Base-by-base conservation (phyloP, 1,140 invertebrate species). In the Brachionus koreanus region DNA sequence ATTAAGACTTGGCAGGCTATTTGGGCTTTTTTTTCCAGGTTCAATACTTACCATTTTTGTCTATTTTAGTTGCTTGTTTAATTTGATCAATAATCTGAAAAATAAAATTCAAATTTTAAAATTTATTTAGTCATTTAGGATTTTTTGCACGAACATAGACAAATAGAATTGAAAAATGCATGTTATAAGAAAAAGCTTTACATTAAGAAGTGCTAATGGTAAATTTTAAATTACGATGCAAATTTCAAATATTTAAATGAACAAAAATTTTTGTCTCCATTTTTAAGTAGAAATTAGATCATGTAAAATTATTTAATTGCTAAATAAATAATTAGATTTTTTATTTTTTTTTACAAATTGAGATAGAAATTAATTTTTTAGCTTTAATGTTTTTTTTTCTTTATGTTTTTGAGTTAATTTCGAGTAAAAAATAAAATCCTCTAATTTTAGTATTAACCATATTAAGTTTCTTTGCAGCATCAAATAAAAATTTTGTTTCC, bases 41-140 rank as follows among this genome's bases (percentile, higher is more conserved):
- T 39, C n/a, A 72, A 72, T 16, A 43, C 2, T 72, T 72, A 72
- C 67, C 67, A 72, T 72, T 72, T 61, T 72, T 72, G 37, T 35
- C 33, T 35, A 16, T 12, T 35, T 72, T 72, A 29, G 3, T 29
- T 29, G 29, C 29, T 67, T 57, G 49, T 65, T 65, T 29, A 35
- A 37, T 65, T 65, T 65, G 33, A 33, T 65, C 33, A 33, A 65
- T 16, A 29, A 33, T 65, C 63, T 33, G 33, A 65, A 33, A 33
- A 33, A 13, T 13, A 65, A 65, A 65, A 37, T 63, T 63, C 23
- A 25, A 33, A n/a, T 65, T 69, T 69, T 69, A 39, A 69, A 69
- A 69, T 69, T 39, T 69, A 69, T 69, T 69, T 69, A 69, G 65
- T 69, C 65, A 69, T 69, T 69, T 69, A 16, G n/a, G 37, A n/a